Percentiles rank a stretch among this genome's conserved stretches.
Conservation (phyloP, 2,797 vertebrate species). For the Arrhamphus sclerolepis region DNA sequence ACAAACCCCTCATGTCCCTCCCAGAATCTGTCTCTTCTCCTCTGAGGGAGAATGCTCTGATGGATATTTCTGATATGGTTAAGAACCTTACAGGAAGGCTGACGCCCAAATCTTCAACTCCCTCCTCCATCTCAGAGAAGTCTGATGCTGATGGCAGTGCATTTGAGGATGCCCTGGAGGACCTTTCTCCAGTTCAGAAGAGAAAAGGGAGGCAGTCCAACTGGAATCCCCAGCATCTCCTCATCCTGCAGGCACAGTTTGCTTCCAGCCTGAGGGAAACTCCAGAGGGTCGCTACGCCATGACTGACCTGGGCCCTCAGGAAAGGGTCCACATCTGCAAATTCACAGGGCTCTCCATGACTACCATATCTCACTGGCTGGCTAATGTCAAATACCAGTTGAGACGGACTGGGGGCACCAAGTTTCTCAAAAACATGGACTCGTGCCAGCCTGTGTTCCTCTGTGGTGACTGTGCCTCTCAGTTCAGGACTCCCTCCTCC, state of each 20-base stretch:
- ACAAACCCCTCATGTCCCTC: conserved; percentile 84
- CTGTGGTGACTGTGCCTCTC: conserved; percentile 99
- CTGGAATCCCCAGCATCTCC: conserved; percentile 99
- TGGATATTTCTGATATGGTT: conserved; percentile 99
- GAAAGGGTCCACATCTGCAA: conserved; percentile 99
- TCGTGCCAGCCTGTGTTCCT: conserved; percentile 99
- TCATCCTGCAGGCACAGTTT: conserved; percentile 99
- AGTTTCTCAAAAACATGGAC: conserved; percentile 99
- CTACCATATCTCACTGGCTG: conserved; percentile 99
- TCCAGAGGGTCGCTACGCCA: conserved; percentile 94
- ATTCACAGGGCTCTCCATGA: conserved; percentile 99
- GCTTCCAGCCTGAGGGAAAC: conserved; percentile 96
- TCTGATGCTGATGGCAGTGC: conserved; percentile 95
- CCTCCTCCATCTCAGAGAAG: conserved; percentile 96
- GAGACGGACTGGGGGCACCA: conserved; percentile 98
- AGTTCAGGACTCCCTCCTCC: conserved; percentile 98
- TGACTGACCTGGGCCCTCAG: conserved; percentile 98
- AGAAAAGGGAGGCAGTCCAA: conserved; percentile 98
- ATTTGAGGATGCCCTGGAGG: conserved; percentile 95
- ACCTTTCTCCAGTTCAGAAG: conserved; percentile 95
- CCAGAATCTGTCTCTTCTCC: conserved; percentile 90
- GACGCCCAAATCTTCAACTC: conserved; percentile 97
- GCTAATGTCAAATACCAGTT: conserved; percentile 99
- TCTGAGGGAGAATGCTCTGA: conserved; percentile 93
- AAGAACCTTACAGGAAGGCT: conserved; percentile 98